These are phyloP conservation scores for Acrocephalus scirpaceus DNA, from an alignment of 2,797 vertebrate species.

Conservation along the genomic window DNA sequence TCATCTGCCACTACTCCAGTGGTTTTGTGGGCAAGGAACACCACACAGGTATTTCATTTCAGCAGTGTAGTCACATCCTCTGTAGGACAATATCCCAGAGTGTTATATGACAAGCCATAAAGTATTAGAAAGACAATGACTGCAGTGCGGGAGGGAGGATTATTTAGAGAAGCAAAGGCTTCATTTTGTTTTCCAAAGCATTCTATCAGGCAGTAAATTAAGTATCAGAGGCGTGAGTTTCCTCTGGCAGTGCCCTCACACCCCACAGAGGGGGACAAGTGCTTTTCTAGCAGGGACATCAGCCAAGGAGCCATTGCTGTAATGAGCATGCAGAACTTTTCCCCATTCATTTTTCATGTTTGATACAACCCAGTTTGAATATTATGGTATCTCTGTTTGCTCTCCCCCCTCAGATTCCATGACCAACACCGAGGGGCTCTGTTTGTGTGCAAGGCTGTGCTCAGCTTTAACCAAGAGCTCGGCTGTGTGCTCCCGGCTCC, in stretches of 20 bases:
- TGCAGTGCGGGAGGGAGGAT: background rate
- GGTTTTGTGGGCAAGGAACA: background rate
- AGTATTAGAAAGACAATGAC: conserved; percentile 14
- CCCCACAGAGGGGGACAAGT: background rate
- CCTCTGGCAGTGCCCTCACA: background rate
- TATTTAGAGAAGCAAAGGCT: conserved; percentile 10
- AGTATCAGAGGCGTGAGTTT: background rate
- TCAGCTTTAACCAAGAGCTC: background rate
- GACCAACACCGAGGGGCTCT: background rate
- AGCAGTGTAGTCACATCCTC: background rate
- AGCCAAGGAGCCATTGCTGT: background rate
- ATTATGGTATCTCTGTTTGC: background rate
- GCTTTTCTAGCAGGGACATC: background rate
- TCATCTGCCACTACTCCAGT: background rate
- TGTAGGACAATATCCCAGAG: conserved; percentile 16
- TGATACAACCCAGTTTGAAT: background rate
- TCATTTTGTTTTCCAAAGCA: conserved; percentile 21
- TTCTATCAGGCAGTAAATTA: background rate
- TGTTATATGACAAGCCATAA: conserved; percentile 17
- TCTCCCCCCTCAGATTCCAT: background rate
- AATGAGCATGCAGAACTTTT: background rate
- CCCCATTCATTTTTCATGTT: background rate
- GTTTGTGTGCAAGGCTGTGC: background rate
- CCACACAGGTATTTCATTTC: background rate
- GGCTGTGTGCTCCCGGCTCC: background rate